Evolutionary conservation across 2,888 invertebrate genomes (phyloP).

Genomic region (Drosophila greeni): DNA sequence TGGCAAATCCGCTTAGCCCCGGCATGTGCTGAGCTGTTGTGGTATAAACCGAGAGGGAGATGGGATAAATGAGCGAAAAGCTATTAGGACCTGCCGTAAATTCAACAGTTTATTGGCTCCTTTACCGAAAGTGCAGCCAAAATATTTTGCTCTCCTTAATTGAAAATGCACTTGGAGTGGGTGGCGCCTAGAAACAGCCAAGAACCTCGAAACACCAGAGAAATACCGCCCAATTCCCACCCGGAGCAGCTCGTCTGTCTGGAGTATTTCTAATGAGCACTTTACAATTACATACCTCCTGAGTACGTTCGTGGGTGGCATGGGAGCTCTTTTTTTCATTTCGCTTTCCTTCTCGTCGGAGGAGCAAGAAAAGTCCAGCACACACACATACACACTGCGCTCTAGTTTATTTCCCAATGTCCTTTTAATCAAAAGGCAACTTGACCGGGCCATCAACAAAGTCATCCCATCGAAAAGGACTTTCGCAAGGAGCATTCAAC

Average conservation of each 20-base stretch:
- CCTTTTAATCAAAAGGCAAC: slow-evolving; percentile 65
- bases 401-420: slow-evolving; percentile 50
- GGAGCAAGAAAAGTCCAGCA: slow-evolving; percentile 48
- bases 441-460: slow-evolving; percentile 55
- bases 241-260: slow-evolving; percentile 29
- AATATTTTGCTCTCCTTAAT: slow-evolving; percentile 68
- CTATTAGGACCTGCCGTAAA: slow-evolving; percentile 65
- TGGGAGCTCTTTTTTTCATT: slow-evolving; percentile 25
- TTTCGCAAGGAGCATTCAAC: slow-evolving; percentile 21
- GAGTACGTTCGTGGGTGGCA: slow-evolving; percentile 22
- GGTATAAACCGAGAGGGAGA: slow-evolving; percentile 4
- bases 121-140: slow-evolving; percentile 51
- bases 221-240: slow-evolving; percentile 1
- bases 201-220: background rate
- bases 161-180: slow-evolving; percentile 62
- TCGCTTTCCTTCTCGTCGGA: slow-evolving; percentile 4
- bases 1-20: slow-evolving; percentile 45
- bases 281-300: slow-evolving; percentile 67
- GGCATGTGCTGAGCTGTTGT: slow-evolving; percentile 38
- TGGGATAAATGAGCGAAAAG: slow-evolving; percentile 53
- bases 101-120: slow-evolving; percentile 67
- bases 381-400: slow-evolving; percentile 48
- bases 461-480: slow-evolving; percentile 38
- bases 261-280: slow-evolving; percentile 70
- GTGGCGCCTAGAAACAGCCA: slow-evolving; percentile 5